phyloP scores from a whole-genome alignment of 1,140 invertebrate genomes.

The Drosophila melanogaster region Release_6_plus_ISO1_MT NT_033777.3:25558001-25558500 shows the following conservation, averaged over 20 bases:
- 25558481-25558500: conserved; percentile 54
- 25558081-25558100: conserved; percentile 20
- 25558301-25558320: conserved; percentile 7
- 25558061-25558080: conserved; percentile 16
- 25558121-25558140: conserved; percentile 35
- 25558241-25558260: not conserved
- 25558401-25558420: conserved; percentile 30
- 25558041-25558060: conserved; percentile 10
- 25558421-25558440: conserved; percentile 22
- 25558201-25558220: not conserved
- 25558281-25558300: not conserved
- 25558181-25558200: not conserved
- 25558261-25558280: too few relatives aligned
- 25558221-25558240: too few relatives aligned
- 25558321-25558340: conserved; percentile 18
- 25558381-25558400: conserved; percentile 39
- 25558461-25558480: conserved; percentile 37
- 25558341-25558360: conserved; percentile 8
- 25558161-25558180: not conserved
- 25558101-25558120: conserved; percentile 32
- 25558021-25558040: conserved; percentile 17
- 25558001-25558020: not conserved
- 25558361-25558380: conserved; percentile 28
- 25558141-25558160: not conserved
- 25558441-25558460: conserved; percentile 4